Evolutionary conservation across 2,888 invertebrate species (phyloP), one percentile per base, ranked within the genome.

Genomic region (Aethes cnicana): DNA sequence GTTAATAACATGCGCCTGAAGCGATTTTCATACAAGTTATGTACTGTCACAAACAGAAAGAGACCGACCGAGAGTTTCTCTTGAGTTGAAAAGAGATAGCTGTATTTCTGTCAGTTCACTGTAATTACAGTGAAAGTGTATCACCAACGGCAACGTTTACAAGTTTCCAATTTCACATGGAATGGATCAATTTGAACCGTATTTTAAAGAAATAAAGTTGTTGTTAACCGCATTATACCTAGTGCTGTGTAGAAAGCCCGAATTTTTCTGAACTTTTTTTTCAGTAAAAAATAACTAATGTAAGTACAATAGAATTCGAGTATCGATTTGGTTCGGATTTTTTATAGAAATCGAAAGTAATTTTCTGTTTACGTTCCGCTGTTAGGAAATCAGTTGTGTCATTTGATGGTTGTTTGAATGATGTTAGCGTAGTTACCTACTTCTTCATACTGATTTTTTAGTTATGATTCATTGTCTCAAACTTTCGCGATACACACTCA

Each of bases 301-400:
- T n/a, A n/a, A n/a, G n/a, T 49, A 66, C 68, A 73, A 71, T 63
- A 41, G 62, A 54, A 57, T 63, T 53, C 60, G 50, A 54, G 49
- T 63, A 68, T 69, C 59, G 66, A 63, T 57, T 59, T 55, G 63
- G 9, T 60, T 56, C 58, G 58, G 63, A 71, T 67, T 69, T 62
- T 66, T 69, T 61, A 52, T 61, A 58, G 66, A 70, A 77, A 79
- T 71, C 64, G 82, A 81, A 81, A 81, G 82, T 77, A 28, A 41
- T 28, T 20, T 4, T 9, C 41, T 54, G 50, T 54, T 50, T 47
- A 44, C 44, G 35, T 54, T 54, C 33, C 41, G 49, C 25, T 49
- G 28, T 42, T 20, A 20, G 41, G 20, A 18, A 26, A 12, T 33
- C 17, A 32, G n/a, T 14, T 32, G 23, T 41, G 14, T 23, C 21